Evolutionary conservation across 2,113 vertebrate genomes (phyloP).

Genomic region (Haemorhous mexicanus): DNA sequence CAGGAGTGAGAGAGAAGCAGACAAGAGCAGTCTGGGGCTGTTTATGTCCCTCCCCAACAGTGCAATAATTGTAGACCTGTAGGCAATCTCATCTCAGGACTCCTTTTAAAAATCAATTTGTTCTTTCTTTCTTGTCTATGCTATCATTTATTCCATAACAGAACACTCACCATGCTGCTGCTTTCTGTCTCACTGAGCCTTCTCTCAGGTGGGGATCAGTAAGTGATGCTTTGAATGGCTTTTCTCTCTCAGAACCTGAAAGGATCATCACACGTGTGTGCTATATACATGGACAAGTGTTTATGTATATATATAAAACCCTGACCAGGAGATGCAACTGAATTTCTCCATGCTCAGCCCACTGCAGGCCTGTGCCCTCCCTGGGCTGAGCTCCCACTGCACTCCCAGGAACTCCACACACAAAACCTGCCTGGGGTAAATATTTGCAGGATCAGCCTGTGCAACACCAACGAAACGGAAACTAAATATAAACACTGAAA

Average conservation of each 20-base stretch:
- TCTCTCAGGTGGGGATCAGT: not conserved
- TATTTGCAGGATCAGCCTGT: conserved; percentile 7
- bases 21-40: not conserved
- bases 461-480: not conserved
- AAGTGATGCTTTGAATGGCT: not conserved
- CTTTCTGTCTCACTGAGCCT: not conserved
- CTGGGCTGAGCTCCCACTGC: not conserved
- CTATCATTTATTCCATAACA: not conserved
- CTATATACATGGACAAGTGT: not conserved
- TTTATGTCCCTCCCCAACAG: not conserved
- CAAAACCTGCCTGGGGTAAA: not conserved
- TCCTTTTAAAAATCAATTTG: not conserved
- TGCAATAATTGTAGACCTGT: not conserved
- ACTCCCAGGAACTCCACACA: not conserved
- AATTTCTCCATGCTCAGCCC: not conserved
- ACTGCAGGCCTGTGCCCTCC: not conserved
- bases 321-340: not conserved
- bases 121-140: not conserved
- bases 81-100: not conserved
- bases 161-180: conserved; percentile 55
- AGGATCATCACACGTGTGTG: not conserved
- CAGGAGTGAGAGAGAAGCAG: not conserved
- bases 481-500: not conserved
- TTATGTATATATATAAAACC: not conserved
- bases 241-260: conserved; percentile 34